A percentile compares a stretch with the other conserved stretches of the same genome.
These are phyloP conservation scores for Muraenolepis orangiensis DNA, from an alignment of 2,797 vertebrate genomes.

Conservation along the genomic window DNA sequence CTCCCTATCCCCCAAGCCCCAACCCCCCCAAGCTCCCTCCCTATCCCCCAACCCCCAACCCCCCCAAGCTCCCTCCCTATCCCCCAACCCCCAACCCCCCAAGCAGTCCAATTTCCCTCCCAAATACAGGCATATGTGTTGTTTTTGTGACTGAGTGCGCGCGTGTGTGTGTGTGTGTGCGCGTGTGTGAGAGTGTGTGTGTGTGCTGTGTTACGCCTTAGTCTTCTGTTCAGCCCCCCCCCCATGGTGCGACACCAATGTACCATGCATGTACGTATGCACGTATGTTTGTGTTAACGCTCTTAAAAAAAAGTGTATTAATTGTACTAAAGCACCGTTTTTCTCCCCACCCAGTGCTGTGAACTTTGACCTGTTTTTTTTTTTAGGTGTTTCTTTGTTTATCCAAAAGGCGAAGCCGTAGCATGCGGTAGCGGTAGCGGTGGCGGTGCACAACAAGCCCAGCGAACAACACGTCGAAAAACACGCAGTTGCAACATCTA, in stretches of 20 bases:
- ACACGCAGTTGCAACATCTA: neutral
- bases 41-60: constrained; percentile 11
- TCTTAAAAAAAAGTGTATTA: no score
- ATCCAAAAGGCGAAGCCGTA: neutral
- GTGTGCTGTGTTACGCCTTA: no score
- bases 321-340: neutral
- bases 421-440: neutral
- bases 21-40: no score
- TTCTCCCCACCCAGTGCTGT: neutral
- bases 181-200: no score
- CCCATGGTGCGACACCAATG: no score
- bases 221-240: no score
- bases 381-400: neutral
- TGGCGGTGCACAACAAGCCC: no score
- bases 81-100: neutral
- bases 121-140: neutral
- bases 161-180: neutral
- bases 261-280: no score
- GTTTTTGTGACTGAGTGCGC: neutral
- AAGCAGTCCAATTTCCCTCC: neutral
- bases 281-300: no score
- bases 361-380: neutral
- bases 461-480: no score
- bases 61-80: constrained; percentile 23
- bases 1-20: no score